Base-by-base conservation (phyloP, 2,113 vertebrate species). In the Misgurnus anguillicaudatus region DNA sequence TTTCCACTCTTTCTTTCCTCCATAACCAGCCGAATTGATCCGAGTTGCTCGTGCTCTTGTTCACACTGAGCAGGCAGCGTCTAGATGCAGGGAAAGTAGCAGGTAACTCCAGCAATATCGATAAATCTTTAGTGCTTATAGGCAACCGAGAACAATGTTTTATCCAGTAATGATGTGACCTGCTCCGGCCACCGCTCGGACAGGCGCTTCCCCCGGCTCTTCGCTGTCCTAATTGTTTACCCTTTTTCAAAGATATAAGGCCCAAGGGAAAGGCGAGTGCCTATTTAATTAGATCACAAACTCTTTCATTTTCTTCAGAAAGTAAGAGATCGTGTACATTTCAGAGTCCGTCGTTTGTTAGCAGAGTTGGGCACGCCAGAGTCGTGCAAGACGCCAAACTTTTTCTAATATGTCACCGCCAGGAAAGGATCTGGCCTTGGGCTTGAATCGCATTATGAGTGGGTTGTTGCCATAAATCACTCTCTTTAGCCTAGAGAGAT, bases 381-480 rank as follows among this genome's bases (percentile, higher is more conserved):
- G 48, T 79, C 65, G 24, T 47, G 55, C 77, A 39, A 85, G 45
- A 39, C 36, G 68, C 55, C 65, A 82, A 86, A 86, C 71, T 82
- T 86, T 87, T 86, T 79, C 16, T 78, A 84, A 87, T 87, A 80
- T 80, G 80, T 83, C 81, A 79, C 75, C 77, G 75, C 78, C 69
- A 81, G 74, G 71, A 85, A 79, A 61, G 61, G 75, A 72, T 83
- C 68, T 88, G 83, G 86, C 87, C 84, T 80, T 82, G 51, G 82
- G 86, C 86, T 83, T 84, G 84, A 86, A 86, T 87, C 70, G n/a
- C 84, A 87, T 87, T 89, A 86, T 83, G 79, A 80, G 79, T 78
- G 63, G 70, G 82, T 69, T 71, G 51, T 78, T 84, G 83, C 79
- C 79, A 86, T 87, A 86, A 86, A 88, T 88, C 85, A 85, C 75